Percentiles rank a stretch among this genome's conserved stretches.
Conservation (phyloP, 2,888 invertebrate species). For the Cinara cedri region DNA sequence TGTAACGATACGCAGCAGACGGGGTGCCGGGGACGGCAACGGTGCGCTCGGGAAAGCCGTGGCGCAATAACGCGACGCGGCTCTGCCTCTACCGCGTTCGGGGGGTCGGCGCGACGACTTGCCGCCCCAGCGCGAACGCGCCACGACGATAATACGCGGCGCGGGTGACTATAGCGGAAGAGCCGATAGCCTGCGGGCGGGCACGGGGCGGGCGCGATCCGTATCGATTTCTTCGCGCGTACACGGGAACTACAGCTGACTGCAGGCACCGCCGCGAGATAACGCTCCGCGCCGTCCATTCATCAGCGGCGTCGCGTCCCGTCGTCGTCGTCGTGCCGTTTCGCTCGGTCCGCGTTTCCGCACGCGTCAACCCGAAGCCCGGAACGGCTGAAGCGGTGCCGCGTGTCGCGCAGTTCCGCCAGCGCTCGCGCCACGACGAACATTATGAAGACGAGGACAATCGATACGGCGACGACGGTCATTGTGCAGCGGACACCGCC, state of each 20-base stretch:
- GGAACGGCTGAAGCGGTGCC: background rate
- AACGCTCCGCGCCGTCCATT: background rate
- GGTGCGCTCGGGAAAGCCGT: no score
- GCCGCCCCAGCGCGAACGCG: no score
- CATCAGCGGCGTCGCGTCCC: background rate
- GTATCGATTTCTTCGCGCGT: constrained; percentile 28
- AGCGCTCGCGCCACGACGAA: background rate
- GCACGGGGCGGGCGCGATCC: background rate
- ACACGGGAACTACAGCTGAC: constrained; percentile 32
- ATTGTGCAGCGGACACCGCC: background rate
- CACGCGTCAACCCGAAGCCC: background rate
- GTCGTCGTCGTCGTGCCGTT: background rate
- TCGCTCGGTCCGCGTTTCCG: no score
- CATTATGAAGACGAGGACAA: background rate
- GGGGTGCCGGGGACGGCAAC: no score
- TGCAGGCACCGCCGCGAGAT: constrained; percentile 25
- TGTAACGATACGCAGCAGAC: no score
- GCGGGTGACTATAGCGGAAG: background rate
- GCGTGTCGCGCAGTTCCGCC: background rate
- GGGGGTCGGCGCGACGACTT: no score
- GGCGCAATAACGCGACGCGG: no score
- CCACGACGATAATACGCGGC: background rate
- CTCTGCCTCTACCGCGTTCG: no score
- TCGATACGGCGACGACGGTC: background rate
- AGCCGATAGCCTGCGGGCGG: no score